Evolutionary conservation across 2,888 invertebrate species (phyloP).

Genomic region (Philereme transversata): DNA sequence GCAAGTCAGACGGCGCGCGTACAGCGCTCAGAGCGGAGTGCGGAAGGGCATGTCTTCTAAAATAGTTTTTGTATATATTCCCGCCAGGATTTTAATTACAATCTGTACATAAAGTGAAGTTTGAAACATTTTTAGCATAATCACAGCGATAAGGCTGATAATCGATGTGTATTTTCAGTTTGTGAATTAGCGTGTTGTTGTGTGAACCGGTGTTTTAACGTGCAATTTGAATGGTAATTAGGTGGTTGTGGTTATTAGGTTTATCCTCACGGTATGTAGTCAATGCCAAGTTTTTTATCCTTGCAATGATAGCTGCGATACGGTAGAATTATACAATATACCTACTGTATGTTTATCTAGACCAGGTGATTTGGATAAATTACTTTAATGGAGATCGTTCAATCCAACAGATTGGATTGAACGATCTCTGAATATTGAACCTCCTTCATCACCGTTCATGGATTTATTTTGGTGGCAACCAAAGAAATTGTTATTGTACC

Average conservation of each 20-base stretch:
- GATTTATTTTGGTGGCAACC: no score
- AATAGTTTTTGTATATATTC: slow-evolving; percentile 23
- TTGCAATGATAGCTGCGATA: neutral
- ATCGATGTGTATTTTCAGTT: slow-evolving; percentile 18
- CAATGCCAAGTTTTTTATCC: slow-evolving; percentile 62
- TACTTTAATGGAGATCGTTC: no score
- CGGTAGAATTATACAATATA: no score
- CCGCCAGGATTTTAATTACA: slow-evolving; percentile 25
- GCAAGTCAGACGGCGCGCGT: slow-evolving; percentile 66
- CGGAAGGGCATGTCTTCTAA: slow-evolving; percentile 59
- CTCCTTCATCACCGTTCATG: no score
- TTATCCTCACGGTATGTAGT: slow-evolving; percentile 55
- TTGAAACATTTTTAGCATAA: neutral
- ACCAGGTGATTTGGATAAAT: no score
- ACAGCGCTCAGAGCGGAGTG: slow-evolving; percentile 64
- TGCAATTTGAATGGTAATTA: slow-evolving; percentile 64
- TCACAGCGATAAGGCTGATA: slow-evolving; percentile 6
- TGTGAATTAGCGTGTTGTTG: slow-evolving; percentile 33
- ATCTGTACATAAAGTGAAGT: slow-evolving; percentile 19
- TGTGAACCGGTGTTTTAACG: slow-evolving; percentile 48
- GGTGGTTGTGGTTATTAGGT: slow-evolving; percentile 46
- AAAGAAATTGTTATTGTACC: no score
- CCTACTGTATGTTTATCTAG: no score
- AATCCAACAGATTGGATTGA: no score
- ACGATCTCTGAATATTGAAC: no score